Base-by-base conservation (phyloP, 2,113 vertebrate genomes). In the Laticauda colubrina region DNA sequence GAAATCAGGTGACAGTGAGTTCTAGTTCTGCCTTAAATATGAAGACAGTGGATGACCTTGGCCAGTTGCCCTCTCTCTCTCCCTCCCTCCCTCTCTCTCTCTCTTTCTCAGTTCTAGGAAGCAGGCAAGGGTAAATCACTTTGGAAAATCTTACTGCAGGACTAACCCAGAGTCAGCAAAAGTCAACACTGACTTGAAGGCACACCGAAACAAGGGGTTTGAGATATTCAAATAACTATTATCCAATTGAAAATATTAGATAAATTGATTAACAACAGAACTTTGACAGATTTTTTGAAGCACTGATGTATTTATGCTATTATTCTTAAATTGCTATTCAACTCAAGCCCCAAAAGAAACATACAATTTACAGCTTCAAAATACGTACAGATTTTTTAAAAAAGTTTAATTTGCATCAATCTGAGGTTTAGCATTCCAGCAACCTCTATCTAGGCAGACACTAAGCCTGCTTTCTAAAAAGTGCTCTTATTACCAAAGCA, bases 401-500 rank as follows among this genome's bases (percentile, higher is more conserved):
- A 81, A 39, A 48, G 51, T 90, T 90, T 93, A 90, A 45, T n/a
- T 54, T 86, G 56, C 56, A 90, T 61, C 55, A 48, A 61, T 64
- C 89, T 93, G 89, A 85, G 89, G 43, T 87, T 59, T 90, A 93
- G 86, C 43, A 93, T 90, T 86, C 81, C 21, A 39, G 59, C 69
- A 87, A 89, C 61, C 61, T 92, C 59, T 54, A 92, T 75, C 57
- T 90, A 85, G 34, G n/a, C 45, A 6, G 88, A 90, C 89, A 93
- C 56, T 64, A 90, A 93, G 48, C 34, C 45, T 90, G 23, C 75
- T 87, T 90, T 81, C 89, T 24, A 90, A 93, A 85, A 54, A 51
- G 88, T 90, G 89, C 48, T 90, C 75, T 87, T 93, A 85, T 90
- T 64, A 87, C 89, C 81, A 90, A 64, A 90, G 89, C 81, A 51